Base-by-base conservation (phyloP, 1,140 invertebrate species). In the Berghia stephanieae region DNA sequence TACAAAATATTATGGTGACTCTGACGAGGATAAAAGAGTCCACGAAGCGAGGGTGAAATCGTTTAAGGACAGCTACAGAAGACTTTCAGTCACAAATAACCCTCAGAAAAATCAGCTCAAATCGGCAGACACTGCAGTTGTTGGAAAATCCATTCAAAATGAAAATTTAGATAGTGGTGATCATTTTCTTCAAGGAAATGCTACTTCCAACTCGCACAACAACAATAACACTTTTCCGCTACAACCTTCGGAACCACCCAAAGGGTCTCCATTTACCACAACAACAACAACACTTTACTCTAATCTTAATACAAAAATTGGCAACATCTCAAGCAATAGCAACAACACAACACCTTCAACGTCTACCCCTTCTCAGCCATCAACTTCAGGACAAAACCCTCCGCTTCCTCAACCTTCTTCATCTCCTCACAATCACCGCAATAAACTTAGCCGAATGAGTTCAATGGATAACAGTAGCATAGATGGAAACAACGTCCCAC, bases 51-150 rank as follows among this genome's bases (percentile, higher is more conserved):
- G 74, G 8, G 74, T 76, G 4, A 60, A 76, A 44, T 67, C 57
- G 13, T 76, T 76, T 34, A 76, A 76, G 52, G 63, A 76, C 63
- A 76, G 60, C 63, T 76, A 76, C 74, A 76, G 68, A 42, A n/a
- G 44, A 13, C 1, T 43, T 18, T 67, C 74, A 13, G 42, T 27
- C n/a, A 36, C 31, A 8, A 57, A 38, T n/a, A n/a, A n/a, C n/a
- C n/a, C n/a, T n/a, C 27, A n/a, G 16, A 24, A 75, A 75, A 63
- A 63, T 42, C 27, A 31, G 44, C 2, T 10, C 44, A 21, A 13
- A 21, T 13, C 5, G 24, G 5, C 70, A 38, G 18, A 6, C 16
- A 46, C 4, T 70, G 38, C 46, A 31, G 4, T 46, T 24, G 34
- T 5, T 10, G 63, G 6, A 67, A 38, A 16, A 36, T 34, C 13